Percentiles rank a stretch among this genome's conserved stretches.
Conservation (phyloP, 2,113 vertebrate genomes). For the Grus americana region DNA sequence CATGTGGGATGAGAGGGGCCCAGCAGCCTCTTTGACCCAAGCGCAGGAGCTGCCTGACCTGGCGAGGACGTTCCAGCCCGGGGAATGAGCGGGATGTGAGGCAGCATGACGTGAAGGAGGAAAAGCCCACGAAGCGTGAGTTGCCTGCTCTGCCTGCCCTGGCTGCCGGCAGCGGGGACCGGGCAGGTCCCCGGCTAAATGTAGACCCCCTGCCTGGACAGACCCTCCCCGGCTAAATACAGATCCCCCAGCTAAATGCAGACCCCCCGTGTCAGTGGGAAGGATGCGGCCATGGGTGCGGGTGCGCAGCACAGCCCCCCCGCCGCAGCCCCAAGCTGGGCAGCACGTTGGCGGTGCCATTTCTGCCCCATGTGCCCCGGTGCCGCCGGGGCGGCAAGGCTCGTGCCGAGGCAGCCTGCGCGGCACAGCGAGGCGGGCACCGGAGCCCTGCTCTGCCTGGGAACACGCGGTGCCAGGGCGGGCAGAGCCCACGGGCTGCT, state of each 20-base stretch:
- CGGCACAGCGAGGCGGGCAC: accelerated
- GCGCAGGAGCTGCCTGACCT: neutral
- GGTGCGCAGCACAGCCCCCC: neutral
- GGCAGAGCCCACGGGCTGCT: neutral
- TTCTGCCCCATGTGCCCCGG: neutral
- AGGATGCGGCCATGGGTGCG: neutral
- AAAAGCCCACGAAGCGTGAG: neutral
- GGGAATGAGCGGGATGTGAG: neutral
- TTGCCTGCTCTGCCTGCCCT: neutral
- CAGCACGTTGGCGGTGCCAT: neutral
- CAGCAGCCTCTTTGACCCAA: neutral
- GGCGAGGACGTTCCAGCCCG: neutral
- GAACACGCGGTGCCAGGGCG: accelerated
- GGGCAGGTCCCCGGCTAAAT: neutral
- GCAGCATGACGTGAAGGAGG: accelerated
- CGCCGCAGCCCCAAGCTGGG: accelerated
- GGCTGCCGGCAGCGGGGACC: neutral
- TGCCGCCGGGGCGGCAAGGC: neutral
- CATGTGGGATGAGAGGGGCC: neutral
- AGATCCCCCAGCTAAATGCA: neutral
- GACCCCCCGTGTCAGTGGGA: neutral
- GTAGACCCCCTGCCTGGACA: neutral
- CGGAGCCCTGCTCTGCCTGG: accelerated
- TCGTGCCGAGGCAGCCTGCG: accelerated
- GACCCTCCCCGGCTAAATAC: neutral